Conservation (phyloP, 2,113 vertebrate genomes). For the Oreotrochilus melanogaster region DNA sequence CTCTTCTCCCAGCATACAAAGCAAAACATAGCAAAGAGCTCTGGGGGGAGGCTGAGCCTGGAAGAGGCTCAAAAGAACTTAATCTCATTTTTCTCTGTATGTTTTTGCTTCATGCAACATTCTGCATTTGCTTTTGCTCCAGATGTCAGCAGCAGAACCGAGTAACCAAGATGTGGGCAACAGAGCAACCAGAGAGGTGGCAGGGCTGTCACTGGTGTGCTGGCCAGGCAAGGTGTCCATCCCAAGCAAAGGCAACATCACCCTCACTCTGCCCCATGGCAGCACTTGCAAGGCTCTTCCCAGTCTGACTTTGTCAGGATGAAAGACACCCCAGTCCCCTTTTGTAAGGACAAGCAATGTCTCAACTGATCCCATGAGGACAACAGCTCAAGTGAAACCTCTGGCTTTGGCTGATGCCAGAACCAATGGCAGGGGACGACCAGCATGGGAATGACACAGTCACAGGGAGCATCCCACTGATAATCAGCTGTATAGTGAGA, state of each 20-base stretch:
- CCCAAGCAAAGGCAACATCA: accelerated
- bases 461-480: accelerated
- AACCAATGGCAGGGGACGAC: neutral
- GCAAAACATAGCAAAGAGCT: neutral
- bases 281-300: neutral
- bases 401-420: neutral
- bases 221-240: neutral
- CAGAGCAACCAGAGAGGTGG: accelerated
- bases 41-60: neutral
- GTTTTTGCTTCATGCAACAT: neutral
- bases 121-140: neutral
- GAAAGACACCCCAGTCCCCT: neutral
- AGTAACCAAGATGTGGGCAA: neutral
- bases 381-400: neutral
- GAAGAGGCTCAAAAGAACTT: constrained; percentile 51
- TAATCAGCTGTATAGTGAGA: neutral
- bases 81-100: neutral
- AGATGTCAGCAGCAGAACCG: constrained; percentile 9
- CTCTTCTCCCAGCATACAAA: neutral
- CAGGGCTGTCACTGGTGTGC: neutral
- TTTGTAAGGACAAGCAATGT: neutral
- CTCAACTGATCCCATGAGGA: neutral
- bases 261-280: neutral
- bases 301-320: accelerated
- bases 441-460: accelerated